Evolutionary conservation across 1,140 invertebrate species (phyloP), one percentile per base, ranked within the genome.

Genomic region (Drosophila arizonae): DNA sequence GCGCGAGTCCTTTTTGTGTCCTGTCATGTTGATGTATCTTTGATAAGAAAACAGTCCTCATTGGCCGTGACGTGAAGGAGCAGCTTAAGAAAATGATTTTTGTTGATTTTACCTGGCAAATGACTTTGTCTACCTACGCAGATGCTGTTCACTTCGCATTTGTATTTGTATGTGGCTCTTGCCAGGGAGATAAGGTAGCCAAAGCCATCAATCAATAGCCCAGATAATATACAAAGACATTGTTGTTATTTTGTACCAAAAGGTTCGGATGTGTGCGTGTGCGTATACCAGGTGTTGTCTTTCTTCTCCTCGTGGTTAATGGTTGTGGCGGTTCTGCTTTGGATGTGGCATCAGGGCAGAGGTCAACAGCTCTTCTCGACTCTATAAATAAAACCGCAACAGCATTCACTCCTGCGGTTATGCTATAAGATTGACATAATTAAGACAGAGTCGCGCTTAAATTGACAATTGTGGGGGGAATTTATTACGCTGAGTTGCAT

Each of bases 161-260:
- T 54, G 17, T 61, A 68, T 36, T 51, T 54, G 24, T 61, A 28
- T 62, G 48, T 26, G 28, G 41, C 56, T 68, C 65, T 57, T 48
- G 24, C n/a, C 51, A 61, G 71, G 50, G 26, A 33, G 13, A 41
- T 48, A 33, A 58, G 54, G 43, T 46, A 67, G 69, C 41, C 71
- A 46, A 56, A 70, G 43, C 78, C 77, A 88, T 88, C 79, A 88
- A 88, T 88, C 84, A 88, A 88, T 84, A 84, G 69, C 70, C 26
- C 26, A 74, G 76, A 82, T 87, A 82, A 82, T 81, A 66, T 69
- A 73, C 45, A 60, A 54, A 61, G 69, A 78, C 69, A 78, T 67
- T 67, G 46, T 48, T 72, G 66, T 72, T 67, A 79, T 72, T 72
- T 64, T 30, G 58, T 76, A 72, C 50, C 66, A 68, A 72, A 71